Conservation (phyloP, 2,888 invertebrate species). For the Nomada ferruginata region DNA sequence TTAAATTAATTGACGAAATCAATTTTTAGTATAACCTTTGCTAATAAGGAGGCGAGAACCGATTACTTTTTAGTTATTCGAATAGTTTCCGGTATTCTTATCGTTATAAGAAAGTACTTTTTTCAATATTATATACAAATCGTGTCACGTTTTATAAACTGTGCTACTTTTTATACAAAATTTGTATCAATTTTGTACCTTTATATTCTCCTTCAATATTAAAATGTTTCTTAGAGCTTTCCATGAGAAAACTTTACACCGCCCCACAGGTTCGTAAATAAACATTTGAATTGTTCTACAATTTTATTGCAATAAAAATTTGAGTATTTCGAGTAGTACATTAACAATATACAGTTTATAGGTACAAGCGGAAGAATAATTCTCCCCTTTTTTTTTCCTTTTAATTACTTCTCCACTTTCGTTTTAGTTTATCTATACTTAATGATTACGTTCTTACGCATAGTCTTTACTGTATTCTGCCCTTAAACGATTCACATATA, state of each 20-base stretch:
- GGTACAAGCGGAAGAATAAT: slow-evolving; percentile 73
- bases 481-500: slow-evolving; percentile 13
- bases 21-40: background rate
- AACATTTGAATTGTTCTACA: slow-evolving; percentile 51
- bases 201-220: slow-evolving; percentile 17
- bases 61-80: background rate
- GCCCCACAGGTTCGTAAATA: slow-evolving; percentile 34
- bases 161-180: slow-evolving; percentile 7
- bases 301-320: slow-evolving; percentile 78
- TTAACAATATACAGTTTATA: slow-evolving; percentile 83
- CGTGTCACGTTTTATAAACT: background rate
- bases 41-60: background rate
- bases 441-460: slow-evolving; percentile 33
- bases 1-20: slow-evolving; percentile 6
- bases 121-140: slow-evolving; percentile 8
- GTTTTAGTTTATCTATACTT: slow-evolving; percentile 24
- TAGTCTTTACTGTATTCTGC: slow-evolving; percentile 31
- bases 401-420: slow-evolving; percentile 22
- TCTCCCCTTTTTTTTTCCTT: slow-evolving; percentile 23
- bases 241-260: background rate
- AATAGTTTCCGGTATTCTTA: background rate
- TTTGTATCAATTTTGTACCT: slow-evolving; percentile 21
- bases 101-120: background rate
- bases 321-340: slow-evolving; percentile 83
- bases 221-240: slow-evolving; percentile 8